Evolutionary conservation across 1,140 invertebrate genomes (phyloP).

Genomic region (Danaus melanippus): DNA sequence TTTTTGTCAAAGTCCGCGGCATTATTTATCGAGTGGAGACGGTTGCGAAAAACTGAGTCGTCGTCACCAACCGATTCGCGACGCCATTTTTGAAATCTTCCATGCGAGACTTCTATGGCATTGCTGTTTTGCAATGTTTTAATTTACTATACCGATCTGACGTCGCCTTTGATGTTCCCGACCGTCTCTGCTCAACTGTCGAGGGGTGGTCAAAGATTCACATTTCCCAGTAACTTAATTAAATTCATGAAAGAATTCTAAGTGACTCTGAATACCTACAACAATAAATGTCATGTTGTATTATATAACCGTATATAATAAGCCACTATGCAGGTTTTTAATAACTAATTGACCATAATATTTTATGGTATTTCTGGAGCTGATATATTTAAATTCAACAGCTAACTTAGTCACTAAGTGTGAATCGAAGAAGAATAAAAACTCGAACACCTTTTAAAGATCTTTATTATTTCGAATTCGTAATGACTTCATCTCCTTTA

Average conservation of each 20-base stretch:
- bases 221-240: slow-evolving; percentile 18
- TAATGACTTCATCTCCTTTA: slow-evolving; percentile 56
- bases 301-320: slow-evolving; percentile 9
- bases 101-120: slow-evolving; percentile 52
- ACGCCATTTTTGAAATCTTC: slow-evolving; percentile 67
- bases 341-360: slow-evolving; percentile 14
- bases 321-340: slow-evolving; percentile 14
- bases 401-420: slow-evolving; percentile 25
- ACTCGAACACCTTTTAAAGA: slow-evolving; percentile 18
- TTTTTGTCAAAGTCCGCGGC: slow-evolving; percentile 69
- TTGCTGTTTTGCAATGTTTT: slow-evolving; percentile 65
- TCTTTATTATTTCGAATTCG: slow-evolving; percentile 45
- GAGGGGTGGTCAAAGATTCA: slow-evolving; percentile 30
- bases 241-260: slow-evolving; percentile 10
- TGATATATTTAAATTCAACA: slow-evolving; percentile 22
- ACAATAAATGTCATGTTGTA: slow-evolving; percentile 13
- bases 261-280: slow-evolving; percentile 10
- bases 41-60: slow-evolving; percentile 67
- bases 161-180: slow-evolving; percentile 57
- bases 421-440: slow-evolving; percentile 26
- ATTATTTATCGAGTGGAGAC: slow-evolving; percentile 71
- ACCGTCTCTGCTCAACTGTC: slow-evolving; percentile 41
- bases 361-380: slow-evolving; percentile 15
- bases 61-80: slow-evolving; percentile 54
- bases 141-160: slow-evolving; percentile 51